A percentile compares a stretch with the other conserved stretches of the same genome.
These are phyloP conservation scores for Phaethon lepturus DNA, from an alignment of 2,113 vertebrate genomes.

Conservation along the genomic window DNA sequence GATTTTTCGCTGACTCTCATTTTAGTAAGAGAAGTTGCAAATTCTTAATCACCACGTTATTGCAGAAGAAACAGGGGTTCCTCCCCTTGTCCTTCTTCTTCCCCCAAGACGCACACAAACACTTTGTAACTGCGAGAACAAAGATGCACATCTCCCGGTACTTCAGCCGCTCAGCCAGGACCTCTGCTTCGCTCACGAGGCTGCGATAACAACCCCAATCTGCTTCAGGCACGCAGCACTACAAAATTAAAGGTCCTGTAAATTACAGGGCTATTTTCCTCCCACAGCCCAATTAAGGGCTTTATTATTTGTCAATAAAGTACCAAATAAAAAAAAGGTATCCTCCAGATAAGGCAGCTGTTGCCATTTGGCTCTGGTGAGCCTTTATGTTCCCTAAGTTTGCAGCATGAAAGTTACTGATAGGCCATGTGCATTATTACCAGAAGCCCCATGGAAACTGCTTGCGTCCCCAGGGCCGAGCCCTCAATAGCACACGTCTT, in stretches of 20 bases:
- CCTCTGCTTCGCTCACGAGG: constrained; percentile 20
- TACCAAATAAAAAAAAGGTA: constrained; percentile 62
- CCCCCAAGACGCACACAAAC: background rate
- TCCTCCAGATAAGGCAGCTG: constrained; percentile 67
- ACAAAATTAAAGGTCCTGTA: constrained; percentile 75
- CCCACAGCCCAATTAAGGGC: constrained; percentile 70
- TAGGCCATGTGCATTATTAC: constrained; percentile 31
- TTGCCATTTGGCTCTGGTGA: constrained; percentile 45
- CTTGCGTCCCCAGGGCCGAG: background rate
- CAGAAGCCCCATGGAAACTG: constrained; percentile 17
- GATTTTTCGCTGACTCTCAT: background rate
- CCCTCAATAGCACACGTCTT: background rate
- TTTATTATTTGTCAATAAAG: constrained; percentile 79
- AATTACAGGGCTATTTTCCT: constrained; percentile 67
- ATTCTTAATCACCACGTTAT: background rate
- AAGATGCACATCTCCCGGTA: constrained; percentile 38
- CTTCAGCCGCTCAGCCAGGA: constrained; percentile 31
- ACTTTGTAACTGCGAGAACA: background rate
- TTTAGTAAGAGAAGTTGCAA: background rate
- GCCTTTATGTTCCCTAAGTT: constrained; percentile 29
- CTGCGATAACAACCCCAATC: constrained; percentile 54
- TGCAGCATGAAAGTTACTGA: constrained; percentile 50
- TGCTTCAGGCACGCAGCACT: constrained; percentile 61
- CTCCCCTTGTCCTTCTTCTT: background rate
- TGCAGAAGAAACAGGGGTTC: background rate